phyloP scores from a whole-genome alignment of 2,888 invertebrate genomes.

The Amaurobius ferox region DNA sequence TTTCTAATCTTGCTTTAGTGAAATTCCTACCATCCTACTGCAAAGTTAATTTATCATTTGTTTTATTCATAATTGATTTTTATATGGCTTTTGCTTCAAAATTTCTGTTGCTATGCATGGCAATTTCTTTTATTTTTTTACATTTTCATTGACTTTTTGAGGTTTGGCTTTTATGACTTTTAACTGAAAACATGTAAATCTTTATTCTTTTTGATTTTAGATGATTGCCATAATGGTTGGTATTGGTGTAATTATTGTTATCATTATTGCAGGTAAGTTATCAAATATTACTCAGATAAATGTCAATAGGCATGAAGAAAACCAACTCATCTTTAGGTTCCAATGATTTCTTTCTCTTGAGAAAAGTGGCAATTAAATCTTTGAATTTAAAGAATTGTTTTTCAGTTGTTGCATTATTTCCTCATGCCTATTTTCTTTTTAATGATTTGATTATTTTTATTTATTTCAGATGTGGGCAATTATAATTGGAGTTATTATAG shows the following conservation, averaged over 20 bases:
- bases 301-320: conserved; percentile 45
- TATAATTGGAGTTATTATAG: conserved; percentile 65
- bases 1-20: too few relatives aligned
- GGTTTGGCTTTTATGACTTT: background rate
- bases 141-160: too few relatives aligned
- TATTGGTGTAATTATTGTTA: conserved; percentile 71
- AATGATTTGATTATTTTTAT: conserved; percentile 21
- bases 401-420: conserved; percentile 17
- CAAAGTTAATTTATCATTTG: too few relatives aligned
- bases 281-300: background rate
- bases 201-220: conserved; percentile 57
- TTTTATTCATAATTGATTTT: too few relatives aligned
- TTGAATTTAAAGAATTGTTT: background rate
- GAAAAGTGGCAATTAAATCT: background rate
- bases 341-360: background rate
- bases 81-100: too few relatives aligned
- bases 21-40: too few relatives aligned
- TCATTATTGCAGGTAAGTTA: conserved; percentile 73
- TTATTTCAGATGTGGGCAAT: conserved; percentile 73
- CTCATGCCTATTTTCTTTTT: conserved; percentile 37
- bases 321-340: background rate
- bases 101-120: too few relatives aligned
- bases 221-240: conserved; percentile 73
- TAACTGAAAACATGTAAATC: background rate
- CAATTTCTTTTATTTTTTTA: too few relatives aligned